These are phyloP conservation scores for Gortyna flavago DNA, from an alignment of 2,888 invertebrate species.

Conservation along the genomic window DNA sequence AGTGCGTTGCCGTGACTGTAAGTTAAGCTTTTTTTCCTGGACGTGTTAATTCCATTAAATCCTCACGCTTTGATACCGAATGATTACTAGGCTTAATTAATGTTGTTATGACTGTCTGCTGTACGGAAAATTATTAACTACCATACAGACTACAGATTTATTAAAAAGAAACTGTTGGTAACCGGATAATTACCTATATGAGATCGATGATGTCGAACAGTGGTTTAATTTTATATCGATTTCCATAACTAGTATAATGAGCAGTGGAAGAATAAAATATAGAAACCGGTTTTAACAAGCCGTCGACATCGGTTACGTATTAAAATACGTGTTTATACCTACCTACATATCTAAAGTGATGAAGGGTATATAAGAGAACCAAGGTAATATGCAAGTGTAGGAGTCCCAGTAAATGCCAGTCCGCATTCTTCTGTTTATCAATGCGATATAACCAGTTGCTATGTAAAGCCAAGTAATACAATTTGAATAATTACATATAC, in stretches of 20 bases:
- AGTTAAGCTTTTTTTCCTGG: constrained; percentile 65
- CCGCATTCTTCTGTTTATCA: constrained; percentile 29
- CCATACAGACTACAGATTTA: neutral
- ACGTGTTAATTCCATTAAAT: constrained; percentile 69
- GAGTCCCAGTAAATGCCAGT: neutral
- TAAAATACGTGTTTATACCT: constrained; percentile 14
- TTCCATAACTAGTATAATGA: constrained; percentile 46
- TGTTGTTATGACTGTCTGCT: constrained; percentile 30
- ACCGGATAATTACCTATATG: constrained; percentile 25
- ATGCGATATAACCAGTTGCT: constrained; percentile 15
- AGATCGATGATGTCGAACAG: constrained; percentile 24
- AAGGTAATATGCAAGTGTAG: constrained; percentile 36
- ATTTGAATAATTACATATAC: constrained; percentile 33
- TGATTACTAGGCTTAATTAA: constrained; percentile 58
- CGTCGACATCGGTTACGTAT: constrained; percentile 7
- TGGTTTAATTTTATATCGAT: constrained; percentile 43
- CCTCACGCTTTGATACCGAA: constrained; percentile 59
- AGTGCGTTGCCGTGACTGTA: constrained; percentile 59
- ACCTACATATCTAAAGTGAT: constrained; percentile 8
- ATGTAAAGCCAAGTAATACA: constrained; percentile 22
- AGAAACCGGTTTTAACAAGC: constrained; percentile 28
- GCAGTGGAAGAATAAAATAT: constrained; percentile 15
- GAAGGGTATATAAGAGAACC: constrained; percentile 8
- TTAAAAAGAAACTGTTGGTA: constrained; percentile 4
- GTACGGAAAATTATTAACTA: constrained; percentile 34